These are phyloP conservation scores for Oasisia sp. DNA, from an alignment of 2,888 invertebrate species.

Conservation along the genomic window DNA sequence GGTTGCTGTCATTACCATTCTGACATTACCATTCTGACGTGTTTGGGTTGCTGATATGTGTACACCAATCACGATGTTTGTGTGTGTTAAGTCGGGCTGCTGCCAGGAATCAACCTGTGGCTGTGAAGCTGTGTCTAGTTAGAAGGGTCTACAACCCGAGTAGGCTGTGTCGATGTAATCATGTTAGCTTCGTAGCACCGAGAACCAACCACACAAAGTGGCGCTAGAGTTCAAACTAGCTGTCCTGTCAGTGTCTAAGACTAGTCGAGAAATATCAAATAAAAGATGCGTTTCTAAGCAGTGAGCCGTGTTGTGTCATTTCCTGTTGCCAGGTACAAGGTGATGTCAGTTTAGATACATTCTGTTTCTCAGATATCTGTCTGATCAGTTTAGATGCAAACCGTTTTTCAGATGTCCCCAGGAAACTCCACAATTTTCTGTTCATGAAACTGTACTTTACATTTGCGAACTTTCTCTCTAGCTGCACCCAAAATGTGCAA, in stretches of 20 bases:
- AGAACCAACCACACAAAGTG: background rate
- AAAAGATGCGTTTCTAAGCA: constrained; percentile 17
- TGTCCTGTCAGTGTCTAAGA: constrained; percentile 17
- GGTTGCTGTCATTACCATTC: background rate
- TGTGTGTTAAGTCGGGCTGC: background rate
- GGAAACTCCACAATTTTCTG: too few relatives aligned
- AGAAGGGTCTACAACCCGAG: background rate
- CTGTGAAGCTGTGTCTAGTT: background rate
- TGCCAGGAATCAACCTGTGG: background rate
- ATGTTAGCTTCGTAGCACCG: background rate
- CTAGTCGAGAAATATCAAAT: constrained; percentile 17
- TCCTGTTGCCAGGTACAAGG: background rate
- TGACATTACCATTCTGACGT: background rate
- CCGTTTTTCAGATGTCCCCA: too few relatives aligned
- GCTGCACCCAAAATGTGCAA: too few relatives aligned
- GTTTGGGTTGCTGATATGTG: background rate
- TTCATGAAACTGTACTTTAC: too few relatives aligned
- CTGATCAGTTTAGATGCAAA: background rate
- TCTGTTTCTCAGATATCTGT: too few relatives aligned
- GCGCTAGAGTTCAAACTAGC: constrained; percentile 2
- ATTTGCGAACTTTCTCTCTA: too few relatives aligned
- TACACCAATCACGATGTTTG: background rate
- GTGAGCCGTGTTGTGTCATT: background rate
- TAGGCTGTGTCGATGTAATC: constrained; percentile 6
- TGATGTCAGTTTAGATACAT: background rate